A percentile compares a stretch with the other conserved stretches of the same genome.
phyloP scores from a whole-genome alignment of 37 sponge, comb jelly and placozoan species.

The Chondrosia reniformis region DNA sequence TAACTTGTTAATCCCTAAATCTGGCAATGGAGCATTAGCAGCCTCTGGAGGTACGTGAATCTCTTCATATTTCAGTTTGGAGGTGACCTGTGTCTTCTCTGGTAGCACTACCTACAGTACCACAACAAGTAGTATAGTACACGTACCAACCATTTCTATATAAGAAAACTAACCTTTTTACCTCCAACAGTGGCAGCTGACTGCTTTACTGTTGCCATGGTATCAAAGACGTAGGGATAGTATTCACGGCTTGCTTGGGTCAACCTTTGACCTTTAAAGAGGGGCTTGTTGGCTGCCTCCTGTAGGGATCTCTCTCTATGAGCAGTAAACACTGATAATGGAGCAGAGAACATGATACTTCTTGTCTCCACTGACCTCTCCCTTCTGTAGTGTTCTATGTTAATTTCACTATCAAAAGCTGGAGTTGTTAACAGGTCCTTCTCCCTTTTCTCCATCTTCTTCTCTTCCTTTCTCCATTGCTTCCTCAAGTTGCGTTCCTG shows the following conservation, averaged over 20 bases:
- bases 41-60: conserved; percentile 61
- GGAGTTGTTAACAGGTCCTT: neutral
- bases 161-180: conserved; percentile 38
- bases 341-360: too few relatives aligned
- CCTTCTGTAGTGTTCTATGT: neutral
- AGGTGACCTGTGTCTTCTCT: conserved; percentile 26
- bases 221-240: conserved; percentile 88
- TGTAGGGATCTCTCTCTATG: conserved; percentile 67
- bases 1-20: conserved; percentile 47
- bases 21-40: conserved; percentile 48
- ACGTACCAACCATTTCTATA: neutral
- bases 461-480: conserved; percentile 70
- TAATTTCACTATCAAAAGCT: neutral
- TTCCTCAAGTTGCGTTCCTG: conserved; percentile 76
- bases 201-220: conserved; percentile 49
- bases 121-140: too few relatives aligned
- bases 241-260: conserved; percentile 37
- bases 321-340: too few relatives aligned
- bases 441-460: conserved; percentile 31
- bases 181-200: conserved; percentile 69
- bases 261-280: conserved; percentile 39
- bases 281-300: conserved; percentile 57
- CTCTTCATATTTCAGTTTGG: conserved; percentile 66
- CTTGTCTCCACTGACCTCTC: too few relatives aligned
- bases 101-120: conserved; percentile 35